These are phyloP conservation scores for Fragum sueziense DNA, from an alignment of 2,888 invertebrate species.

Conservation along the genomic window DNA sequence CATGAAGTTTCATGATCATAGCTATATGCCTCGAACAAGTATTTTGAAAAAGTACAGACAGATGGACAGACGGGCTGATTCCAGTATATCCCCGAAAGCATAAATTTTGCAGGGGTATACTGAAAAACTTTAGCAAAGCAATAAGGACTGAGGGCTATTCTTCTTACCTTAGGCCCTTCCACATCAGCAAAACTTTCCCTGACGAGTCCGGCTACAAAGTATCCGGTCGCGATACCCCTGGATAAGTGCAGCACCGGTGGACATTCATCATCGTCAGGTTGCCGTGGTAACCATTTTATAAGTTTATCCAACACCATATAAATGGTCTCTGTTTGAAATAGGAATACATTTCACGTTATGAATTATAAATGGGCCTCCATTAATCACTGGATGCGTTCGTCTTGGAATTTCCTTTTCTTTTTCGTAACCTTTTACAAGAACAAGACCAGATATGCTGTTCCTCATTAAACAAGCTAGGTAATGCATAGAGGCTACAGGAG, in stretches of 20 bases:
- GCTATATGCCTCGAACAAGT: no score
- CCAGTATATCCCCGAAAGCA: no score
- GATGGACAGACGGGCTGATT: no score
- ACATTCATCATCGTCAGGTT: slow-evolving; percentile 59
- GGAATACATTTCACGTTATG: not conserved
- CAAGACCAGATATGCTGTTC: no score
- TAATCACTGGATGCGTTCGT: not conserved
- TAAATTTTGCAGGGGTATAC: no score
- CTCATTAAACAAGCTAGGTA: no score
- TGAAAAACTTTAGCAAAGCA: not conserved
- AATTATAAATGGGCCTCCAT: not conserved
- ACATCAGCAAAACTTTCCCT: slow-evolving; percentile 75
- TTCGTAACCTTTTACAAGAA: no score
- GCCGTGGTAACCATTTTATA: slow-evolving; percentile 65
- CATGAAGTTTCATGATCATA: no score
- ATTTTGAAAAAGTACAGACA: no score
- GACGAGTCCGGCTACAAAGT: slow-evolving; percentile 69
- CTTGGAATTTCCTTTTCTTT: not conserved
- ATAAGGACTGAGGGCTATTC: no score
- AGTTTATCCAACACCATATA: slow-evolving; percentile 65
- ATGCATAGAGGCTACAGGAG: no score
- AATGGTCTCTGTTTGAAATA: slow-evolving; percentile 62
- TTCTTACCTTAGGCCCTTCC: slow-evolving; percentile 70
- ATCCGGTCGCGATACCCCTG: slow-evolving; percentile 73
- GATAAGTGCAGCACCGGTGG: slow-evolving; percentile 69